Evolutionary conservation across 2,113 vertebrate species (phyloP).

Genomic region (Chaenogobius annularis): DNA sequence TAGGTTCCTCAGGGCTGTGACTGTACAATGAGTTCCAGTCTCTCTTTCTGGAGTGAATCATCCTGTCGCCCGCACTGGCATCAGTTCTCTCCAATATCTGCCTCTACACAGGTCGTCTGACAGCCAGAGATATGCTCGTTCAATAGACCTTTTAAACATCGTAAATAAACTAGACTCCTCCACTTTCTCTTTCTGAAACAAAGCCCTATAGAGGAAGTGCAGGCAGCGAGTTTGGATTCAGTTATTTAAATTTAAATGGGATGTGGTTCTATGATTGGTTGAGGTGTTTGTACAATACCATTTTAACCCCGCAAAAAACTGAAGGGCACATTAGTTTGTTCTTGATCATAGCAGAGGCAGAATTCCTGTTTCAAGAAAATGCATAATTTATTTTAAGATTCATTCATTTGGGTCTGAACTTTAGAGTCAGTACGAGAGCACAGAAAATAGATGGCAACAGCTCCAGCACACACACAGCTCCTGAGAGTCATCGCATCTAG

Average conservation of each 20-base stretch:
- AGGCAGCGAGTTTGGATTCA: not conserved
- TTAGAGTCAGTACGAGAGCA: no score
- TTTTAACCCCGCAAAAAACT: no score
- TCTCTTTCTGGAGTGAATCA: constrained; percentile 60
- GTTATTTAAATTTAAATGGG: not conserved
- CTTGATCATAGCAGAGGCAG: no score
- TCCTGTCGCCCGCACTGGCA: constrained; percentile 39
- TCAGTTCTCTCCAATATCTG: constrained; percentile 49
- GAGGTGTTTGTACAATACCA: not conserved
- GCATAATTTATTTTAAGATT: no score
- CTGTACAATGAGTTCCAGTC: constrained; percentile 34
- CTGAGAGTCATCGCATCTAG: no score
- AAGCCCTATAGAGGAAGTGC: not conserved
- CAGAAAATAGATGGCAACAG: no score
- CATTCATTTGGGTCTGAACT: no score
- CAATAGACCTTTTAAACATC: constrained; percentile 39
- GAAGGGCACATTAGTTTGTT: no score
- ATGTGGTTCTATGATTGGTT: not conserved
- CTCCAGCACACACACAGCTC: no score
- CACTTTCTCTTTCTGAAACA: not conserved
- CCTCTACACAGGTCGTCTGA: constrained; percentile 57
- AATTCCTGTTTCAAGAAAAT: no score
- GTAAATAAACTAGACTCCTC: constrained; percentile 40
- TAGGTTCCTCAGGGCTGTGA: constrained; percentile 26
- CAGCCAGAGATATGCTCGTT: constrained; percentile 57